Evolutionary conservation across 2,797 vertebrate genomes (phyloP), one percentile per base, ranked within the genome.

Genomic region (Anisognathus igniventris): DNA sequence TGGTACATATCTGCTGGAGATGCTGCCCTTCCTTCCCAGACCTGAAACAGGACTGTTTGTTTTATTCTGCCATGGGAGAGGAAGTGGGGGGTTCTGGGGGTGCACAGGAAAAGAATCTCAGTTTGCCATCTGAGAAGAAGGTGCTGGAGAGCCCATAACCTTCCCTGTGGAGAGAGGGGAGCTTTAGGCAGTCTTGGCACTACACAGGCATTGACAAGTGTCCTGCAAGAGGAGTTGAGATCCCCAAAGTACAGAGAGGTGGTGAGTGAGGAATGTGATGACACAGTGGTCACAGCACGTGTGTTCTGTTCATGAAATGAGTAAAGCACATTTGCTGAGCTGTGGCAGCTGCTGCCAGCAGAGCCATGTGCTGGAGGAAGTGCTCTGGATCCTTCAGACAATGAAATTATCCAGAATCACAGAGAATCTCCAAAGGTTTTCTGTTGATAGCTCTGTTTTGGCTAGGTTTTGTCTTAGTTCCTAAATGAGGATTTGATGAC

Each of bases 1-100:
- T 70, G 50, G 88, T 93, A 94, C 94, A 84, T 97, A 96, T 93
- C 93, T 96, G 90, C 90, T 95, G 91, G 91, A 95, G 80, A 90
- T 94, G 92, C 94, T 92, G 88, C 73, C 92, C 83, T 86, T 90
- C 82, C 90, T 40, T 87, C 56, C 65, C 90, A 93, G 86, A 68
- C 92, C 86, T 94, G 81, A 62, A 86, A 71, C 45, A 75, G 84
- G 65, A 70, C 83, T 89, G 62, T 35, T 76, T 89, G 62, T 33
- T 76, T 81, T 77, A 28, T 88, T 86, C 51, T 82, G 73, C 91
- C 25, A 6, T 18, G 5, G 62, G 75, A 84, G 78, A 89, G 73
- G 72, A 91, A 76, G 44, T 28, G 44, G 67, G 62, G 75, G 62
- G 57, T 74, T 87, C 66, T 77, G 22, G 57, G 74, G 22, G 40